A percentile compares a stretch with the other conserved stretches of the same genome.
Conservation (phyloP, 2,797 vertebrate genomes). For the Pseudochromis fuscus region DNA sequence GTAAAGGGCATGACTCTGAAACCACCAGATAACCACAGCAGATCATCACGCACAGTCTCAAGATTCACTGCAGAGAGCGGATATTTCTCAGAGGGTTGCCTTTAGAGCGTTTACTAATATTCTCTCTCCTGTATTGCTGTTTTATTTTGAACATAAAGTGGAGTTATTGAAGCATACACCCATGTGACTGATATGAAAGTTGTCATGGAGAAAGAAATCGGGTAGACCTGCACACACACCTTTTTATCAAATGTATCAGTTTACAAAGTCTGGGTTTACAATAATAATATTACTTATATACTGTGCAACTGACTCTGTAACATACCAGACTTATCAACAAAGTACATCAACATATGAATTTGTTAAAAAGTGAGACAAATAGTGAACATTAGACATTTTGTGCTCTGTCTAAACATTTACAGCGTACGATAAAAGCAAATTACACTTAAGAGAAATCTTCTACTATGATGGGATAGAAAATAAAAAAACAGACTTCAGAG, state of each 20-base stretch:
- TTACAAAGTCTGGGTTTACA: background rate
- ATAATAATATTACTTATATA: background rate
- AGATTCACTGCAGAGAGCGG: slow-evolving; percentile 69
- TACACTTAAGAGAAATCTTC: background rate
- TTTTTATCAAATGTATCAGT: slow-evolving; percentile 9
- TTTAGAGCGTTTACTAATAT: slow-evolving; percentile 71
- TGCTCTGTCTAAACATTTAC: slow-evolving; percentile 3
- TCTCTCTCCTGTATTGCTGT: slow-evolving; percentile 66
- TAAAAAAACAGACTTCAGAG: slow-evolving; percentile 22
- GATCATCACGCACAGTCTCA: slow-evolving; percentile 76
- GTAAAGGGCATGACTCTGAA: slow-evolving; percentile 84
- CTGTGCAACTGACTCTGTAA: background rate
- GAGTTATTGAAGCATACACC: slow-evolving; percentile 61
- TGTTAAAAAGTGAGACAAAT: background rate
- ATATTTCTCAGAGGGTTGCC: slow-evolving; percentile 80
- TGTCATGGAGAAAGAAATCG: slow-evolving; percentile 31
- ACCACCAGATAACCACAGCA: slow-evolving; percentile 79
- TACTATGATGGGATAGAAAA: slow-evolving; percentile 31
- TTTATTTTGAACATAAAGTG: slow-evolving; percentile 77
- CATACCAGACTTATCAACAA: background rate
- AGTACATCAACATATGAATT: background rate
- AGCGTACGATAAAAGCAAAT: background rate
- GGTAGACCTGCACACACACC: background rate
- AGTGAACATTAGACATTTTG: background rate
- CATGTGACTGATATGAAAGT: slow-evolving; percentile 58